Evolutionary conservation across 2,797 vertebrate genomes (phyloP).

Genomic region (Spinus pinus): DNA sequence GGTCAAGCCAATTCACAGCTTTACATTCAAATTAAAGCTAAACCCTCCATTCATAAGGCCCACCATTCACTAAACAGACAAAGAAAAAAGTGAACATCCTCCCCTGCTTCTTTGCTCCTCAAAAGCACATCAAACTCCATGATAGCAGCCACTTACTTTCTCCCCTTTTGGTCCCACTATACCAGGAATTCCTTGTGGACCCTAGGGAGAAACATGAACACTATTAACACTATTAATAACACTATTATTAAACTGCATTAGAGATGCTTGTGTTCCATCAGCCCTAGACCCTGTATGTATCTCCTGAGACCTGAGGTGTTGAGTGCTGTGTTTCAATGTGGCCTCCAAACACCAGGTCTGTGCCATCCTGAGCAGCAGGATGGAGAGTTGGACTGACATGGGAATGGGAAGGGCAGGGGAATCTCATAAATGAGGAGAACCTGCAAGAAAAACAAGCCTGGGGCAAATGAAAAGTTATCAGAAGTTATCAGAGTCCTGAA

Average conservation of each 20-base stretch:
- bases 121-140: neutral
- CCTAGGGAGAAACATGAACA: conserved; percentile 74
- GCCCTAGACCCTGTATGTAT: neutral
- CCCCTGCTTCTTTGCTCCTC: neutral
- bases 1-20: neutral
- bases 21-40: neutral
- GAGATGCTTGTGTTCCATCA: neutral
- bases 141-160: conserved; percentile 80
- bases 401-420: neutral
- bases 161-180: conserved; percentile 91
- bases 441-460: neutral
- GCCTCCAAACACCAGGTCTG: neutral
- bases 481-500: neutral
- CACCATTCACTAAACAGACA: neutral
- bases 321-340: neutral
- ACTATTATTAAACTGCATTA: neutral
- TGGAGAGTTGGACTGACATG: neutral
- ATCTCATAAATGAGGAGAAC: neutral
- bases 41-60: neutral
- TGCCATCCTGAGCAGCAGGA: neutral
- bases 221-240: neutral
- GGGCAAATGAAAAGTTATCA: neutral
- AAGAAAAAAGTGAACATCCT: neutral
- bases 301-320: neutral
- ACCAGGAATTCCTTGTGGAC: conserved; percentile 89